A percentile compares a stretch with the other conserved stretches of the same genome.
These are phyloP conservation scores for Ophion ellenae DNA, from an alignment of 2,888 invertebrate genomes.

Conservation along the genomic window DNA sequence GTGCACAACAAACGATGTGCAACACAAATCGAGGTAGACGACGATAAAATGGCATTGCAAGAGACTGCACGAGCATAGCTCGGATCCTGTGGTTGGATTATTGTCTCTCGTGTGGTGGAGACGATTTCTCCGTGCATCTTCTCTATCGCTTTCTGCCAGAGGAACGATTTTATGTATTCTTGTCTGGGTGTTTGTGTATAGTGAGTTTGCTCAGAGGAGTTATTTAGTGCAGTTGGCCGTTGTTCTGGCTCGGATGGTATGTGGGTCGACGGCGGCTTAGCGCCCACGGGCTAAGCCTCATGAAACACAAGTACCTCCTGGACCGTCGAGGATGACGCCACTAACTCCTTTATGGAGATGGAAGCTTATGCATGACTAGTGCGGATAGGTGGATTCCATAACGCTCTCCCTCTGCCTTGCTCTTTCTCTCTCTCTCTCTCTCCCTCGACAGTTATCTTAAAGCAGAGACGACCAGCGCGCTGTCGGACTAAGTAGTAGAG, in stretches of 20 bases:
- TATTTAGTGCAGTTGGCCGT: slow-evolving; percentile 74
- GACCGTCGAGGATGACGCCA: slow-evolving; percentile 74
- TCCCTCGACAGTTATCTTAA: slow-evolving; percentile 7
- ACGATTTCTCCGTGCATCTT: not conserved
- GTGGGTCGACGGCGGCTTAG: slow-evolving; percentile 79
- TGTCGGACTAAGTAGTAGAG: slow-evolving; percentile 34
- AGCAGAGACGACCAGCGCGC: slow-evolving; percentile 1
- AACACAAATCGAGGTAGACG: not conserved
- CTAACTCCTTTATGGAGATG: slow-evolving; percentile 81
- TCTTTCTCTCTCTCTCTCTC: slow-evolving; percentile 20
- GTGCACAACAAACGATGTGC: not conserved
- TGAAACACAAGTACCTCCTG: slow-evolving; percentile 78
- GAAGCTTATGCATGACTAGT: slow-evolving; percentile 81
- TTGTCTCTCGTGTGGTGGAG: not conserved
- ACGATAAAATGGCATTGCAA: not conserved
- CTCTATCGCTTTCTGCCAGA: slow-evolving; percentile 17
- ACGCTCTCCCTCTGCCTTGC: slow-evolving; percentile 8
- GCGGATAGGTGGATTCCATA: slow-evolving; percentile 68
- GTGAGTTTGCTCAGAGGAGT: slow-evolving; percentile 55
- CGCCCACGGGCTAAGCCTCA: slow-evolving; percentile 76
- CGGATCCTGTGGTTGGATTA: slow-evolving; percentile 1
- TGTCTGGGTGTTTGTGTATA: slow-evolving; percentile 39
- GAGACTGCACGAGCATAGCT: not conserved
- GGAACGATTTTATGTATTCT: not conserved
- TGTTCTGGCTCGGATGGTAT: slow-evolving; percentile 79